These are phyloP conservation scores for Acanthosoma haemorrhoidale DNA, from an alignment of 2,888 invertebrate genomes.

Conservation along the genomic window DNA sequence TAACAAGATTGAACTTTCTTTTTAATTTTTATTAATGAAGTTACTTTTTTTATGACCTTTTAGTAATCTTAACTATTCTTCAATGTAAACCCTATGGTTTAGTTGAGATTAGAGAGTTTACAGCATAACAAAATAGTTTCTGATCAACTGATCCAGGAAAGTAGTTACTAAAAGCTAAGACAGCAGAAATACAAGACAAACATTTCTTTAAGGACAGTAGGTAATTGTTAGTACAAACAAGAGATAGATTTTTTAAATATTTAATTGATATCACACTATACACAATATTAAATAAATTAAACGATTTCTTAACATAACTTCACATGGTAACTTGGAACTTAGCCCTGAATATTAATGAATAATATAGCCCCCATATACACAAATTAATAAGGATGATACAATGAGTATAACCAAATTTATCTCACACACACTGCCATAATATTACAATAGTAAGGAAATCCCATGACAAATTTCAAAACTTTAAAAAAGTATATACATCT, in stretches of 20 bases:
- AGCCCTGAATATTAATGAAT: neutral
- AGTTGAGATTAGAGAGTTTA: no score
- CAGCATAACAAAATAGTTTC: no score
- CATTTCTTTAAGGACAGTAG: no score
- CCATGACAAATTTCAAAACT: neutral
- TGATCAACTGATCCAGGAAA: no score
- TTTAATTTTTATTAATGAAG: no score
- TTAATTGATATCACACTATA: neutral
- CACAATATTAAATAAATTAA: conserved; percentile 5
- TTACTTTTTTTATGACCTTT: no score
- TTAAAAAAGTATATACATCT: neutral
- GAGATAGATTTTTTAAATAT: neutral
- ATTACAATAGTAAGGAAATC: neutral
- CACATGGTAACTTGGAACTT: neutral
- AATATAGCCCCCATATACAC: neutral
- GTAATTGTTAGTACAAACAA: no score
- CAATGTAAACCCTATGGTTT: no score
- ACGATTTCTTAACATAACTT: neutral
- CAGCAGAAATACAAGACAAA: no score
- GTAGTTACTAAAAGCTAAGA: no score
- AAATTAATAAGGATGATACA: neutral
- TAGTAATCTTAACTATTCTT: no score
- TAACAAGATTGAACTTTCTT: no score
- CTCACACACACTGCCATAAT: neutral
- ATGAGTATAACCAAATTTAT: neutral